Evolutionary conservation across 2,797 vertebrate species (phyloP), one percentile per base, ranked within the genome.

Genomic region (Chelon labrosus): DNA sequence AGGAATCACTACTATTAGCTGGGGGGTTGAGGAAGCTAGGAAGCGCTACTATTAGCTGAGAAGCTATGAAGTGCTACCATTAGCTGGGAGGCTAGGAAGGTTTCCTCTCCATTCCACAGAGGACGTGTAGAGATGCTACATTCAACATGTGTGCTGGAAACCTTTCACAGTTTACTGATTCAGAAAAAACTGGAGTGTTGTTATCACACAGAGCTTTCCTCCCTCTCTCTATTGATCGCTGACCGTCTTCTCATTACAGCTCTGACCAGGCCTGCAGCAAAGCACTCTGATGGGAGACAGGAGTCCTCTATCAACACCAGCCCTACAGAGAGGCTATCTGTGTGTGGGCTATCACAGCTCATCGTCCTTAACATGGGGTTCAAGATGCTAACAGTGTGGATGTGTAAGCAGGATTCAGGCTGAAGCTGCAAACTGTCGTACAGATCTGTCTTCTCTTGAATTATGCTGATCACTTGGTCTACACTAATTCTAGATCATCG

Each of bases 161-260:
- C 25, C 54, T 7, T 27, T 54, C 61, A 8, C 51, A 27, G 56
- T 37, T 65, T 16, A 56, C 25, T 22, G 65, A 51, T 42, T 38
- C 37, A 55, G 37, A n/a, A 42, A 49, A 27, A 66, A 38, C 35
- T 7, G 8, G 37, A 5, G 47, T 6, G 7, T 27, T 61, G 62
- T 11, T 51, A 14, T 54, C 60, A 25, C 50, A 25, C 22, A 51
- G 17, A n/a, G 63, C 49, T 5, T 12, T 8, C 12, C 41, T 25
- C 41, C 52, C 20, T 22, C 20, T 16, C 9, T 39, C 44, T 44
- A 82, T 73, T 10, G 74, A 77, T 82, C 38, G 0, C 8, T 16
- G 59, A 22, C 19, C 10, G 37, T 54, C 20, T 19, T 62, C 65
- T 66, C 65, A 73, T 65, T 62, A 65, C 78, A 42, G 78, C 46